Evolutionary conservation across 2,888 invertebrate genomes (phyloP), one percentile per base, ranked within the genome.

Genomic region (Laothoe populi): DNA sequence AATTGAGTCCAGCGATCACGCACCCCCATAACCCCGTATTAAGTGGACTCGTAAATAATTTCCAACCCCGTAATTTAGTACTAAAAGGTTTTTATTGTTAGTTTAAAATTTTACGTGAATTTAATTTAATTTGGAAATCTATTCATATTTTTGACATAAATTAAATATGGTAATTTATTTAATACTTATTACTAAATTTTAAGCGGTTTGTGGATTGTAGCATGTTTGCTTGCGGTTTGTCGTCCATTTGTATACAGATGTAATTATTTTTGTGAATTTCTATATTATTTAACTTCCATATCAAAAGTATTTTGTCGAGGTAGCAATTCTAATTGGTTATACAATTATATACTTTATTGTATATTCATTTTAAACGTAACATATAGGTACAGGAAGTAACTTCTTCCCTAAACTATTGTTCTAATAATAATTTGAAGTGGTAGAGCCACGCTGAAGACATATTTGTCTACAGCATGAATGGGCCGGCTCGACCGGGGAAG

Each of bases 1-100:
- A 72, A 76, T 73, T 70, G 62, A 68, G 71, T 66, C 69, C 64
- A 72, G 64, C 73, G 66, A 66, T 81, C 83, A 82, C 79, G 78
- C 74, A 78, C 74, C 61, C 48, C 24, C 16, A 38, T 16, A 49
- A 60, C 60, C 48, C 42, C 48, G 24, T 38, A 48, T 48, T 40
- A 48, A 60, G 23, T 46, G 38, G 48, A 38, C 38, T 60, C 38
- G 19, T 60, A 60, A 60, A 60, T 60, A 60, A 60, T 38, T 40
- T 48, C 24, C n/a, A 16, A 31, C 24, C 48, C 48, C 38, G 48
- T 48, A 40, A 49, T 48, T 60, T 49, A 11, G 40, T 60, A 49
- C 16, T 24, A 24, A 48, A 60, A 48, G 46, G 31, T 53, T 35
- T 46, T 46, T 26, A 48, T 48, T 53, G 53, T 53, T 53, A 11